Evolutionary conservation across 2,888 invertebrate genomes (phyloP), one percentile per base, ranked within the genome.

Genomic region (Protula sp.): DNA sequence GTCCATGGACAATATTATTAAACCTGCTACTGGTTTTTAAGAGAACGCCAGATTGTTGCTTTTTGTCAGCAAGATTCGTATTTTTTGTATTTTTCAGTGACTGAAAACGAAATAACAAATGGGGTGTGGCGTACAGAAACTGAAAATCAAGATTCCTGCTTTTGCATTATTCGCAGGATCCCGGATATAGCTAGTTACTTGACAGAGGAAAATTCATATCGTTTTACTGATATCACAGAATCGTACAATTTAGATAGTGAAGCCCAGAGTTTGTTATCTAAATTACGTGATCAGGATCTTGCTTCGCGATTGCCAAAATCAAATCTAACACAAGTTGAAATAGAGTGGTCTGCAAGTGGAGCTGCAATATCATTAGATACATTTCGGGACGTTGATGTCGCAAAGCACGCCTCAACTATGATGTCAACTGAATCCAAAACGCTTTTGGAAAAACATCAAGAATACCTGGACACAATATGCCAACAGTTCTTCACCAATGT

Each of bases 41-140:
- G n/a, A n/a, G n/a, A 4, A 19, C 2, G 14, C 26, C 27, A 29
- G 2, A 27, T n/a, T n/a, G n/a, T n/a, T n/a, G n/a, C n/a, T n/a
- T n/a, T n/a, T n/a, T n/a, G n/a, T n/a, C n/a, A n/a, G n/a, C n/a
- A 38, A 38, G 38, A 38, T 19, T 38, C 38, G 9, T 38, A 14
- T 38, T 38, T 38, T 38, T 38, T 38, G 38, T 19, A 38, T 38
- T 38, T 38, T 38, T 38, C 64, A 69, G 69, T 69, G 24, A 69
- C 69, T 2, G 69, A 69, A 48, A 56, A 63, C 19, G 69, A 69
- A 56, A 64, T 66, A 0, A 51, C 53, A 54, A 50, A 62, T 22
- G 69, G 66, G 5, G 50, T 66, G 28, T 47, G 64, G 1, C 26
- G 57, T 2, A 30, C 29, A 9, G 58, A 57, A 29, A 60, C 9